Base-by-base conservation (phyloP, 2,113 vertebrate genomes). In the Oreochromis spilurus region DNA sequence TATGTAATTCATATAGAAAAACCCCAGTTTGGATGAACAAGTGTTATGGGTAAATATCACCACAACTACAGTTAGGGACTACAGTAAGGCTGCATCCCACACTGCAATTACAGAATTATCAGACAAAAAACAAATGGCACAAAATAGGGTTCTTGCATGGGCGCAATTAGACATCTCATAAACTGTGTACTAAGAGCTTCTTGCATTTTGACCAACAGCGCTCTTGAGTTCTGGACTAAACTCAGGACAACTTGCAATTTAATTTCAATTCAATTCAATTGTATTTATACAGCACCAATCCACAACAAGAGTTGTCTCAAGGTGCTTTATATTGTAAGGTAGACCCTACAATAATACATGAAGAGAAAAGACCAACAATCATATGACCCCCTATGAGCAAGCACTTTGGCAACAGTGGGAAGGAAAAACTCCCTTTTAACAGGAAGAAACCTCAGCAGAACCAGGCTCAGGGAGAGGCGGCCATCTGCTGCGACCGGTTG, bases 31-130 rank as follows among this genome's bases (percentile, higher is more conserved):
- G 67, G 79, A 75, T 81, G 86, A 91, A 84, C 92, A 92, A 87
- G 91, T 95, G 91, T 88, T 84, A 79, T 52, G 79, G 57, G 81
- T 92, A 89, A 91, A 93, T 90, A 93, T 65, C 87, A 88, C 88
- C 81, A 34, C 57, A 84, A 24, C 77, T 86, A 85, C 75, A 84
- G 67, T 86, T 43, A 75, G 16, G 60, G 82, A 80, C 89, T 58
- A 78, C 26, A 84, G 70, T 48, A 8, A 54, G 54, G 75, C 70
- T 89, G 86, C 92, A 88, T 86, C 90, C 87, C 75, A 82, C 75
- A 79, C 16, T 65, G 85, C 52, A 88, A 62, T 50, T 60, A 81
- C 82, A 87, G 14, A 87, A 90, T 91, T 81, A 82, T 91, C 81
- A 38, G 62, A 45, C 79, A 55, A 82, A 88, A 53, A 17, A 17